Evolutionary conservation across 2,113 vertebrate genomes (phyloP).

Genomic region (Rhabdomys dilectus): DNA sequence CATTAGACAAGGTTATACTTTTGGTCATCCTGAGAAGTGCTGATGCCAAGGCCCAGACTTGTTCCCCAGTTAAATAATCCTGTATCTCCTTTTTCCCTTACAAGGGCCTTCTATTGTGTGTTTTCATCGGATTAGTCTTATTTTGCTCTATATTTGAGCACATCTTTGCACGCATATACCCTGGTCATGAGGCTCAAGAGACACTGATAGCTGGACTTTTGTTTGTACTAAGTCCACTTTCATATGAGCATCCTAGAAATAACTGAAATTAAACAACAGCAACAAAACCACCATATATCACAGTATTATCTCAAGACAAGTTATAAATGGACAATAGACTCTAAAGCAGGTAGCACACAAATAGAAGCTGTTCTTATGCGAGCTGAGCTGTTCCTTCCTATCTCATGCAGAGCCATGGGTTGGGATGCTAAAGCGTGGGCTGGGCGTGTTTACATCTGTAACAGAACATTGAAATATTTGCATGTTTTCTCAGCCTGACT

Average conservation of each 20-base stretch:
- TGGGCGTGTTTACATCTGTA: background rate
- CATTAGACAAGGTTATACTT: background rate
- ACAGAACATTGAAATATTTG: background rate
- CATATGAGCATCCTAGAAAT: background rate
- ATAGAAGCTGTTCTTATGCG: background rate
- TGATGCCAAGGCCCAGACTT: background rate
- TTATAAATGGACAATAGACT: background rate
- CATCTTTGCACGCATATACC: background rate
- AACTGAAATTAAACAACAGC: background rate
- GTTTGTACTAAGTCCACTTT: background rate
- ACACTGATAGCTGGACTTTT: background rate
- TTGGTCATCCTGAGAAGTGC: background rate
- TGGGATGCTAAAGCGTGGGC: background rate
- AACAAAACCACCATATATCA: background rate
- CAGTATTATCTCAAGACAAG: background rate
- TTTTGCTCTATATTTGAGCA: background rate
- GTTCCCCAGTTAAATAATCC: background rate
- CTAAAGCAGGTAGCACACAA: background rate
- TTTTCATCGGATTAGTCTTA: background rate
- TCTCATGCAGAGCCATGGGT: background rate
- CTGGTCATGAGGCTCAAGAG: background rate
- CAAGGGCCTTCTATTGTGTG: background rate
- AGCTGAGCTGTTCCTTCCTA: background rate
- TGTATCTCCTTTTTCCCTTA: background rate
- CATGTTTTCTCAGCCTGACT: background rate